Evolutionary conservation across 2,113 vertebrate species (phyloP).

Genomic region (Macrotis lagotis): DNA sequence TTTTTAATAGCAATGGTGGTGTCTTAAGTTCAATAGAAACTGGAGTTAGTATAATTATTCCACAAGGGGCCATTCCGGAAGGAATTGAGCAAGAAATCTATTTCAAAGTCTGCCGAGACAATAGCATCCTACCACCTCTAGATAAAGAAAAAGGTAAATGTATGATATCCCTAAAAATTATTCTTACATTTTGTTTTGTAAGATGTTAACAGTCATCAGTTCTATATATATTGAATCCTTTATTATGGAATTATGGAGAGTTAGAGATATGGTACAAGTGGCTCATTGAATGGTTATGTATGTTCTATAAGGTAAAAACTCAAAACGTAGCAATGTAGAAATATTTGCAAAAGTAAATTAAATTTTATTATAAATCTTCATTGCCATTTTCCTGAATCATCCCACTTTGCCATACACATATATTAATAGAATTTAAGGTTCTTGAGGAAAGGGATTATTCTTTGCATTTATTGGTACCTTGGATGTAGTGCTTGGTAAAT

Average conservation of each 20-base stretch:
- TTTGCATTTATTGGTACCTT: not conserved
- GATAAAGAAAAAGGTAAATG: slow-evolving; percentile 98
- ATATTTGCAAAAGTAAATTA: not conserved
- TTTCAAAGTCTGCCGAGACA: slow-evolving; percentile 99
- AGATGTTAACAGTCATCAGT: not conserved
- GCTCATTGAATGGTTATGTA: not conserved
- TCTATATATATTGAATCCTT: not conserved
- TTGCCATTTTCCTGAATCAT: not conserved
- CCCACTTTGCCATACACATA: not conserved
- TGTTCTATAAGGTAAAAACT: not conserved
- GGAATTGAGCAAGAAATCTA: slow-evolving; percentile 99
- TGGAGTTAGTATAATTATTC: slow-evolving; percentile 98
- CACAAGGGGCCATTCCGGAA: slow-evolving; percentile 97
- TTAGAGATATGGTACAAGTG: not conserved
- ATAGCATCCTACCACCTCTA: slow-evolving; percentile 97
- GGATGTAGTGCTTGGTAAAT: no score
- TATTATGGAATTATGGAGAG: not conserved
- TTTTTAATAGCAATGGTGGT: slow-evolving; percentile 98
- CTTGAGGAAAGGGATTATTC: not conserved
- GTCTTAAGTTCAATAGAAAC: slow-evolving; percentile 99
- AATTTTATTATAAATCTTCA: not conserved
- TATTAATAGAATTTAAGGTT: not conserved
- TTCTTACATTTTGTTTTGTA: not conserved
- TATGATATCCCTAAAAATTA: not conserved
- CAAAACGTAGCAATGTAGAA: not conserved